Evolutionary conservation across 2,113 vertebrate species (phyloP).

Genomic region (Onychorhynchus coronatus): DNA sequence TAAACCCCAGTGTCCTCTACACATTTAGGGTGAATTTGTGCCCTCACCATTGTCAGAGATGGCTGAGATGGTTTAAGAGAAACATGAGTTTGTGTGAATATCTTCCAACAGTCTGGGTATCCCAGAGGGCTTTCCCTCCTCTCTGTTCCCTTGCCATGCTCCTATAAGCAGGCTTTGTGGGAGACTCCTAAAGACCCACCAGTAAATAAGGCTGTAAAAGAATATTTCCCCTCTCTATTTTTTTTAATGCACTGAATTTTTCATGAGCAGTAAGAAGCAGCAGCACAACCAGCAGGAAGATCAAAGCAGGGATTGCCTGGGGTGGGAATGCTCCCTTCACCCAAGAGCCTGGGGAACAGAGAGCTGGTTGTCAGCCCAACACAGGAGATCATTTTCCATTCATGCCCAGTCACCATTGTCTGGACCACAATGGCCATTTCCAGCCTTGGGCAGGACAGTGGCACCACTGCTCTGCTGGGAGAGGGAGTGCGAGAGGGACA

Average conservation of each 20-base stretch:
- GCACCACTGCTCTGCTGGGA: background rate
- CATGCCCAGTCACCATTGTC: background rate
- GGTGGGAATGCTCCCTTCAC: background rate
- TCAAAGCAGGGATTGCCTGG: constrained; percentile 11
- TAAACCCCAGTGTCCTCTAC: background rate
- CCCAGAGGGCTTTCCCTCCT: background rate
- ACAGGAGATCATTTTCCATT: constrained; percentile 64
- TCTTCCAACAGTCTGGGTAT: rapidly evolving
- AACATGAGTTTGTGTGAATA: rapidly evolving
- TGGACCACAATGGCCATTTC: background rate
- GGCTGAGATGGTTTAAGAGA: background rate
- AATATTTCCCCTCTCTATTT: background rate
- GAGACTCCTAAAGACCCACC: background rate
- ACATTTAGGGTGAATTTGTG: background rate
- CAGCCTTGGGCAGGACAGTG: background rate
- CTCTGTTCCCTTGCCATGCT: background rate
- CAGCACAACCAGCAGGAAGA: background rate
- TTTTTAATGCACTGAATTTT: background rate
- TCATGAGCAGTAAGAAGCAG: background rate
- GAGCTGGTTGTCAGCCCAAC: constrained; percentile 40
- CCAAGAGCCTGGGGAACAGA: constrained; percentile 54
- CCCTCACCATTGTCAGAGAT: background rate
- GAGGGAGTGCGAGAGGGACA: background rate
- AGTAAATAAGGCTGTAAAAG: background rate
- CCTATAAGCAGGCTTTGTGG: background rate